Conservation (phyloP, 2,888 invertebrate genomes). For the Drosophila neonasuta region DNA sequence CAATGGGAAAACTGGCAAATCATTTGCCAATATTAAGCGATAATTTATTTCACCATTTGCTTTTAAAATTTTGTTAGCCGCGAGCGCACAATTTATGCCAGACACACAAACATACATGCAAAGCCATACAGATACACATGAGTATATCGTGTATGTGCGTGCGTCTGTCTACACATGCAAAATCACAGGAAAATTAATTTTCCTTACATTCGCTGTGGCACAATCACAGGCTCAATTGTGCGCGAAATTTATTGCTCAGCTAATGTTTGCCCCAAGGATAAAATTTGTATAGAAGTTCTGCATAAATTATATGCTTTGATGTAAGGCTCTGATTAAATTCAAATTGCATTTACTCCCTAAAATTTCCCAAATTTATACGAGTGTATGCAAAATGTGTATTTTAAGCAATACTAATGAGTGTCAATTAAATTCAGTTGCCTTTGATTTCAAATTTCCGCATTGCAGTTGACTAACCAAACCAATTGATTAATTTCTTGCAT, state of each 20-base stretch:
- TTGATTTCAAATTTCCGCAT: constrained; percentile 28
- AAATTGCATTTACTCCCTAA: constrained; percentile 41
- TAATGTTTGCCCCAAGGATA: constrained; percentile 70
- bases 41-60: constrained; percentile 71
- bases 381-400: constrained; percentile 32
- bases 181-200: constrained; percentile 75
- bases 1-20: constrained; percentile 47
- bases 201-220: constrained; percentile 66
- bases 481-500: constrained; percentile 11
- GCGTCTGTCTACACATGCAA: constrained; percentile 46
- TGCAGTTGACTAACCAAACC: constrained; percentile 32
- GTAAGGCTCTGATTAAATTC: constrained; percentile 54
- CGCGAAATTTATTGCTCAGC: constrained; percentile 71
- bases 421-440: constrained; percentile 46
- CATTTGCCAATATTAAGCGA: constrained; percentile 73
- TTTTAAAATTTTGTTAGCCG: constrained; percentile 67
- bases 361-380: constrained; percentile 21
- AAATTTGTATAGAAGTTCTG: constrained; percentile 54
- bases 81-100: constrained; percentile 65
- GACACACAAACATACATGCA: constrained; percentile 15
- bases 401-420: constrained; percentile 44
- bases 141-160: background rate
- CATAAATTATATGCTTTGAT: constrained; percentile 63
- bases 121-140: constrained; percentile 3
- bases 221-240: constrained; percentile 68